A percentile compares a stretch with the other conserved stretches of the same genome.
Evolutionary conservation across 2,888 invertebrate genomes (phyloP).

Genomic region (Alloscopus bannaensis): DNA sequence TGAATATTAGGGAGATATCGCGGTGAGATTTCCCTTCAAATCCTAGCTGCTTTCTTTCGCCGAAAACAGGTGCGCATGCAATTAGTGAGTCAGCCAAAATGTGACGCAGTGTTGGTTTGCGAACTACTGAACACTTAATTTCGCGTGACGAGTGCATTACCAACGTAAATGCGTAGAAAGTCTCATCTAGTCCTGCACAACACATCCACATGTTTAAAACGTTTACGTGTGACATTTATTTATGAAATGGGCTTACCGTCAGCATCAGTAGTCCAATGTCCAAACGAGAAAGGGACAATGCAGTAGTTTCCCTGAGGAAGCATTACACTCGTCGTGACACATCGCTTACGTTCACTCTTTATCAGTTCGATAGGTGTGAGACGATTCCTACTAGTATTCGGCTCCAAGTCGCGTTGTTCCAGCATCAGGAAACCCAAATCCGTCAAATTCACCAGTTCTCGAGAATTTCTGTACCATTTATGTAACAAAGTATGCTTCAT

Average conservation of each 20-base stretch:
- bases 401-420: conserved; percentile 22
- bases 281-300: conserved; percentile 57
- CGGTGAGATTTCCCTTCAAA: conserved; percentile 27
- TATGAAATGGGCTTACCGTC: no score
- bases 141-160: conserved; percentile 40
- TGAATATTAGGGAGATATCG: conserved; percentile 28
- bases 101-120: conserved; percentile 7
- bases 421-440: conserved; percentile 47
- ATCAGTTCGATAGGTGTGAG: conserved; percentile 27
- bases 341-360: conserved; percentile 13
- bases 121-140: background rate
- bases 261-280: conserved; percentile 51
- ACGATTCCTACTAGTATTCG: conserved; percentile 8
- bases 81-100: conserved; percentile 44
- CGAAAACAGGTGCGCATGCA: conserved; percentile 18
- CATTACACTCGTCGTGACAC: conserved; percentile 39
- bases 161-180: conserved; percentile 37
- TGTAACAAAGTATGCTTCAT: no score
- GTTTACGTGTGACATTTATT: no score
- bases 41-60: conserved; percentile 26
- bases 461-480: conserved; percentile 25
- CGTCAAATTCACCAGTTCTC: conserved; percentile 30
- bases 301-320: conserved; percentile 39
- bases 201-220: no score
- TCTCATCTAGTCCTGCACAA: conserved; percentile 25